phyloP scores from a whole-genome alignment of 2,888 invertebrate species.

The Steinernema hermaphroditum region DNA sequence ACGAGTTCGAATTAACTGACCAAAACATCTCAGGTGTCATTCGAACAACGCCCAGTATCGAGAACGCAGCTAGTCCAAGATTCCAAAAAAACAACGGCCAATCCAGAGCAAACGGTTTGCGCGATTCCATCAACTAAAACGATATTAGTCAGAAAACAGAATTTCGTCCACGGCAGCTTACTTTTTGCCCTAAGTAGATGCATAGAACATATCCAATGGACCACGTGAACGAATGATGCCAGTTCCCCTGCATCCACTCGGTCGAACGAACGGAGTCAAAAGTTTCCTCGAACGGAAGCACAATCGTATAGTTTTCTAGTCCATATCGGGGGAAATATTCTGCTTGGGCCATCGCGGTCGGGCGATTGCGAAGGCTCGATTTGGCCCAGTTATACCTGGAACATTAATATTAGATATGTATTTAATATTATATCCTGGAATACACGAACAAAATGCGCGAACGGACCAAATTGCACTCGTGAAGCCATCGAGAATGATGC shows the following conservation, averaged over 20 bases:
- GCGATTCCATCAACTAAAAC: conserved; percentile 79
- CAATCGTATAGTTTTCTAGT: conserved; percentile 80
- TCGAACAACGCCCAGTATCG: conserved; percentile 79
- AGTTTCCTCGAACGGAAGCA: conserved; percentile 91
- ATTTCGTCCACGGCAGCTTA: conserved; percentile 32
- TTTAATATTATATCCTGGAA: too few relatives aligned
- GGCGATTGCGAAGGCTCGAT: too few relatives aligned
- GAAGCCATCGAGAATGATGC: too few relatives aligned
- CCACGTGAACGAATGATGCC: conserved; percentile 71
- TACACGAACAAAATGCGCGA: too few relatives aligned
- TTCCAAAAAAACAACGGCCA: conserved; percentile 89
- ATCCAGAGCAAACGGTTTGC: conserved; percentile 85
- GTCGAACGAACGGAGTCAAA: conserved; percentile 86
- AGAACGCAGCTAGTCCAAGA: conserved; percentile 83
- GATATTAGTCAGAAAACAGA: background rate
- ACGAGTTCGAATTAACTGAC: conserved; percentile 65
- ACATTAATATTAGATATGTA: too few relatives aligned
- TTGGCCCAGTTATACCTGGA: too few relatives aligned
- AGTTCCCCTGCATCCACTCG: conserved; percentile 83
- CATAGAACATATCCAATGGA: conserved; percentile 87
- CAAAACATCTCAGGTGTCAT: conserved; percentile 80
- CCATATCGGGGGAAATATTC: conserved; percentile 64
- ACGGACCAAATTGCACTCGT: too few relatives aligned
- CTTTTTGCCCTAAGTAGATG: conserved; percentile 88
- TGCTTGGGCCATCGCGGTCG: conserved; percentile 60